Percentiles rank a stretch among this genome's conserved stretches.
phyloP scores from a whole-genome alignment of 2,797 vertebrate species.

The Delichon dasypus region DNA sequence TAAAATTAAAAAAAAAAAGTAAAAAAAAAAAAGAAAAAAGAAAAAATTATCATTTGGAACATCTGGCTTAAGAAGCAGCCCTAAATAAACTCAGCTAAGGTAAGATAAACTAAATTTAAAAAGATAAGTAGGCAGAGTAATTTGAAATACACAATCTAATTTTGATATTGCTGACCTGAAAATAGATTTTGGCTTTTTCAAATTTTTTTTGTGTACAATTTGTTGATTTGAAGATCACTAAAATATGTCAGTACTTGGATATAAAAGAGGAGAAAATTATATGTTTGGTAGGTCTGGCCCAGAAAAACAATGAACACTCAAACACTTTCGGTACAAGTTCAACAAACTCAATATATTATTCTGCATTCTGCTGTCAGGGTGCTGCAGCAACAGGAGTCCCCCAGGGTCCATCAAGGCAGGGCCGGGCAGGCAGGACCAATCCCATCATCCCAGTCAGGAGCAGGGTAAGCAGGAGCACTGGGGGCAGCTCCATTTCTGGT shows the following conservation, averaged over 20 bases:
- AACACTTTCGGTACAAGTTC: neutral
- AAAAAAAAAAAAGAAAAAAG: neutral
- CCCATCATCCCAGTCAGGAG: neutral
- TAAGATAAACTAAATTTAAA: neutral
- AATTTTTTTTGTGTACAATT: neutral
- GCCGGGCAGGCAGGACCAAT: neutral
- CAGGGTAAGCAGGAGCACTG: neutral
- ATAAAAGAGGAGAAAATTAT: neutral
- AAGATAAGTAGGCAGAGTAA: neutral
- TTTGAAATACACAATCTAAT: neutral
- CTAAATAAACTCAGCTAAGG: neutral
- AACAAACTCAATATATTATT: neutral
- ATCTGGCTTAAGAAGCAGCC: neutral
- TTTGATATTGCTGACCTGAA: neutral
- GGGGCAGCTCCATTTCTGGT: neutral
- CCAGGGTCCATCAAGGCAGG: rapidly evolving
- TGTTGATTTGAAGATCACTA: neutral
- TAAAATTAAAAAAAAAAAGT: neutral
- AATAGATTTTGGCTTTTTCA: neutral
- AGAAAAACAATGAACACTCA: neutral
- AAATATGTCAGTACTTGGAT: neutral
- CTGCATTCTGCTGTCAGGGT: neutral
- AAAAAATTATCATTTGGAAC: neutral
- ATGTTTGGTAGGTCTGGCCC: neutral
- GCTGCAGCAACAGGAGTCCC: neutral